These are phyloP conservation scores for Albula glossodonta DNA, from an alignment of 2,113 vertebrate genomes.

Conservation along the genomic window DNA sequence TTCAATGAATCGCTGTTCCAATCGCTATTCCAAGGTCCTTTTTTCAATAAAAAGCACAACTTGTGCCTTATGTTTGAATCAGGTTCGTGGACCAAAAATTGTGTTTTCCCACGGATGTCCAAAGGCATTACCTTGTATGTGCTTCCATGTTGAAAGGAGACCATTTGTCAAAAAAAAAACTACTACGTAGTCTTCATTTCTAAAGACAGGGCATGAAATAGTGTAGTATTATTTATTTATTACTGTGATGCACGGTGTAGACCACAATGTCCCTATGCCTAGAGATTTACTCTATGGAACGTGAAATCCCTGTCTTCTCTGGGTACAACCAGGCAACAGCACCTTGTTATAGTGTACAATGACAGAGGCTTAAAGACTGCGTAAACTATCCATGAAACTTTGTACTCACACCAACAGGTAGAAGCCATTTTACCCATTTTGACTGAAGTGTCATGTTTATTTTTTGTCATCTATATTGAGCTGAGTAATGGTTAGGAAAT, in stretches of 20 bases:
- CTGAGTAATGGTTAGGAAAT: neutral
- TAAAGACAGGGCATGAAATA: neutral
- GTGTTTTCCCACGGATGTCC: neutral
- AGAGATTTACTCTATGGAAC: neutral
- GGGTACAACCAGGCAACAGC: too few species aligned
- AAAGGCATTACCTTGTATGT: neutral
- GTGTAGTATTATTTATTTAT: neutral
- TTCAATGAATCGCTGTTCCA: neutral
- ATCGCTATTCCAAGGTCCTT: neutral
- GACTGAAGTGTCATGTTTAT: neutral
- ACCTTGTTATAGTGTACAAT: neutral
- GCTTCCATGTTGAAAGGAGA: neutral
- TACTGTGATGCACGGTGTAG: neutral
- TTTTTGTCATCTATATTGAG: neutral
- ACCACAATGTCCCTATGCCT: neutral
- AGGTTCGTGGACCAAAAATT: neutral
- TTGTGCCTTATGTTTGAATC: neutral
- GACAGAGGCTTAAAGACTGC: neutral
- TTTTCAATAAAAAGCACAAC: too few species aligned
- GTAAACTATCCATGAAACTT: neutral
- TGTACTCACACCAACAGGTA: neutral
- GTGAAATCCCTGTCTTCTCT: too few species aligned
- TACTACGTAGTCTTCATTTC: neutral
- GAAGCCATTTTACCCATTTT: conserved; percentile 1
- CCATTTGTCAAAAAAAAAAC: too few species aligned